These are phyloP conservation scores for Coregonus sp. DNA, from an alignment of 2,797 vertebrate species.

Conservation along the genomic window DNA sequence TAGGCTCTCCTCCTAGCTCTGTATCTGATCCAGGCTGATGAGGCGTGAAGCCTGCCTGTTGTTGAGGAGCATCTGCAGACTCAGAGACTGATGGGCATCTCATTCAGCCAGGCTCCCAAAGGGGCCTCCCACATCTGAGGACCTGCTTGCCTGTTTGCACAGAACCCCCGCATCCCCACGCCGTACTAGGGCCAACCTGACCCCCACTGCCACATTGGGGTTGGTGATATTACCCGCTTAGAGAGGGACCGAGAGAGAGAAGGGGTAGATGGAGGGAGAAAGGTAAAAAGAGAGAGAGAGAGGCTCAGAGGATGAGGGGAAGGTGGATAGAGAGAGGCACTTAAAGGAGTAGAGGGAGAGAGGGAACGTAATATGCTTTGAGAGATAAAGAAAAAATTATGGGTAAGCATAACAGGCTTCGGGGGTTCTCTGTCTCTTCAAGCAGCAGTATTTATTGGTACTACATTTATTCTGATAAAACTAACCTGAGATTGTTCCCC, in stretches of 20 bases:
- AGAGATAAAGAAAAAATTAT: neutral
- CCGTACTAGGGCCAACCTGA: constrained; percentile 59
- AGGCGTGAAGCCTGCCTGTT: constrained; percentile 87
- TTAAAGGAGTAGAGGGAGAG: neutral
- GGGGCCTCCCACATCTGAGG: constrained; percentile 77
- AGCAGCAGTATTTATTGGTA: too few relatives aligned
- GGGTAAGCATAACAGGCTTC: neutral
- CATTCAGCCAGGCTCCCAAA: constrained; percentile 79
- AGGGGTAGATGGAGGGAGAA: constrained; percentile 6
- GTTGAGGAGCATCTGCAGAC: constrained; percentile 83
- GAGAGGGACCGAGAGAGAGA: constrained; percentile 17
- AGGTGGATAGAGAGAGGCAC: constrained; percentile 6
- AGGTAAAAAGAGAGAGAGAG: neutral
- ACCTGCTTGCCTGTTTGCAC: constrained; percentile 62
- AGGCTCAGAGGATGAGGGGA: neutral
- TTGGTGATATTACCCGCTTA: constrained; percentile 43
- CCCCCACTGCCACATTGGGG: constrained; percentile 31
- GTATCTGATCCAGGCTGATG: constrained; percentile 86
- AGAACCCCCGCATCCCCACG: constrained; percentile 55
- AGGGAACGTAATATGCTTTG: neutral
- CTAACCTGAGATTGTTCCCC: too few relatives aligned
- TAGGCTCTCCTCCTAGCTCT: constrained; percentile 73
- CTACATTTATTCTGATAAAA: too few relatives aligned
- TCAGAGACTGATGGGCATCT: constrained; percentile 89
- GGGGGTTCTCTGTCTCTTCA: neutral